phyloP scores from a whole-genome alignment of 2,888 invertebrate genomes.

The Myopa testacea region DNA sequence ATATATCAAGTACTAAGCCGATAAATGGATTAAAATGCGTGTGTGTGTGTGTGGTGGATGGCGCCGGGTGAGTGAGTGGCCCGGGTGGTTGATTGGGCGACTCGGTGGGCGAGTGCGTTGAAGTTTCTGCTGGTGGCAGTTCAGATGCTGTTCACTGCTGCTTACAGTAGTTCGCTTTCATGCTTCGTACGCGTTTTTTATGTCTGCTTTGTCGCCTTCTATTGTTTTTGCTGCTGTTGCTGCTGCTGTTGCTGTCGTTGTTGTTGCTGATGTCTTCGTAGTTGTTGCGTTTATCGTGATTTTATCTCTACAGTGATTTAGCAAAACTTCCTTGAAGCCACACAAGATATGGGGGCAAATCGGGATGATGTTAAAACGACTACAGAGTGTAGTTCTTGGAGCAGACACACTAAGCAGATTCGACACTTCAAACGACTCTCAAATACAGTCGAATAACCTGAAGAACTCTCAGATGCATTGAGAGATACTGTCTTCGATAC shows the following conservation, averaged over 20 bases:
- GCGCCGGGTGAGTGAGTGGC: conserved; percentile 2
- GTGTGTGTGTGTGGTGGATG: conserved; percentile 16
- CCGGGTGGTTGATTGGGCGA: background rate
- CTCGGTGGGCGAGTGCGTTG: background rate
- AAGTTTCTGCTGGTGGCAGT: conserved; percentile 17
- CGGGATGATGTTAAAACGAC: background rate
- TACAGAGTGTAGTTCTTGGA: background rate
- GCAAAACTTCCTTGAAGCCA: conserved; percentile 5
- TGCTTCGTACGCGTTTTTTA: conserved; percentile 4
- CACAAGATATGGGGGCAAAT: conserved; percentile 1
- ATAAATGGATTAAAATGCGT: conserved; percentile 41
- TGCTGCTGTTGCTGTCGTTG: background rate
- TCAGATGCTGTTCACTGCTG: conserved; percentile 24
- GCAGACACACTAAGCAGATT: background rate
- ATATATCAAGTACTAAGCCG: conserved; percentile 41
- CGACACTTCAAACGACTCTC: conserved; percentile 1
- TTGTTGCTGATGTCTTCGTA: background rate
- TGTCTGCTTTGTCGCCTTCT: background rate
- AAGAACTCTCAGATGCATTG: too few relatives aligned
- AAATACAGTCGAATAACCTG: background rate
- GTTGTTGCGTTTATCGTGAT: conserved; percentile 30
- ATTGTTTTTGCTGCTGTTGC: background rate
- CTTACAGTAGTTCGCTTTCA: background rate
- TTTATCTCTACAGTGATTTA: conserved; percentile 23
- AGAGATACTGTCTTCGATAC: too few relatives aligned